Conservation (phyloP, 2,113 vertebrate species). For the Lophochroa leadbeateri region DNA sequence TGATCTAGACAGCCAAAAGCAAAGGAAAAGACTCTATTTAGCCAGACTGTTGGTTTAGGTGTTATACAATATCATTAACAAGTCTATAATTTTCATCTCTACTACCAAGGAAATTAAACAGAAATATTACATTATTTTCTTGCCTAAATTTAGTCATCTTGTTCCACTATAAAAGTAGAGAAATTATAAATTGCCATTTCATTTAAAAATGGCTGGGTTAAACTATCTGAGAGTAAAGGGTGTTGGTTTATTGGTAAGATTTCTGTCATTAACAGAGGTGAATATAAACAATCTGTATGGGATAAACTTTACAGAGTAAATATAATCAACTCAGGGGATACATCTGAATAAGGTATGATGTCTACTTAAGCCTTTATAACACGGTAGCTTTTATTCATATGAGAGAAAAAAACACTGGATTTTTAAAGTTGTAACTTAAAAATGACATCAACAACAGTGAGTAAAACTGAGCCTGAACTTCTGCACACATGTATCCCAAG, state of each 20-base stretch:
- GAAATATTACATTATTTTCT: constrained; percentile 66
- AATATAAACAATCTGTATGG: not conserved
- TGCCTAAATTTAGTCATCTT: constrained; percentile 36
- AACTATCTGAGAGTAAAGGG: not conserved
- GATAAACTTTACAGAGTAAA: not conserved
- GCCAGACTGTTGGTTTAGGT: constrained; percentile 61
- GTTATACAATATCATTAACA: constrained; percentile 69
- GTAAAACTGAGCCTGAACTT: not conserved
- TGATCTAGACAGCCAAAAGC: constrained; percentile 61
- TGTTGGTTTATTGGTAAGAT: not conserved
- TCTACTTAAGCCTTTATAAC: not conserved
- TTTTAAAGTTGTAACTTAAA: not conserved
- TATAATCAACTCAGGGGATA: not conserved
- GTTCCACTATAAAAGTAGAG: constrained; percentile 33
- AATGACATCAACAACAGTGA: not conserved
- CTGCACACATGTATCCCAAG: not conserved
- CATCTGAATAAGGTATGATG: not conserved
- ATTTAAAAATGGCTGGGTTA: not conserved
- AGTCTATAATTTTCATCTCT: constrained; percentile 68
- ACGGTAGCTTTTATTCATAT: not conserved
- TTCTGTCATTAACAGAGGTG: not conserved
- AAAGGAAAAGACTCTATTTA: constrained; percentile 61
- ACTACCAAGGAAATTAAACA: constrained; percentile 76
- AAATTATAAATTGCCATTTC: not conserved
- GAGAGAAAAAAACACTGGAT: not conserved